Evolutionary conservation across 2,797 vertebrate species (phyloP).

Genomic region (Pseudochromis fuscus): DNA sequence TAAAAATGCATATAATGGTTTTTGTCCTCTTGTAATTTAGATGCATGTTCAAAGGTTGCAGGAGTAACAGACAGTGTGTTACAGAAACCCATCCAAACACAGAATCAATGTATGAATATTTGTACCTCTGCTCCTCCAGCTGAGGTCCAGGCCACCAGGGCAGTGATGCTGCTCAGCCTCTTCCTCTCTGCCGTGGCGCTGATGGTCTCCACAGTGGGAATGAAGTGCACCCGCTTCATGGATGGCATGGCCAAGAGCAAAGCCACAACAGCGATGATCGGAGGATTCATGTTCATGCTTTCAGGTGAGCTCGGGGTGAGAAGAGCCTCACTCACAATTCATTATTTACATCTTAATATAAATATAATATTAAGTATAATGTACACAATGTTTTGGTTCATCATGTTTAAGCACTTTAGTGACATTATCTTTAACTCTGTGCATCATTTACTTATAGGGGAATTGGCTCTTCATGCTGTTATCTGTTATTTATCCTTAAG

Average conservation of each 20-base stretch:
- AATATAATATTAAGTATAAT: too few species aligned
- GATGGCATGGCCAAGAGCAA: constrained; percentile 87
- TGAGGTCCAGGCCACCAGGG: constrained; percentile 88
- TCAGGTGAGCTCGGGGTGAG: constrained; percentile 82
- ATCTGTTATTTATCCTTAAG: background rate
- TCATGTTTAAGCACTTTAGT: background rate
- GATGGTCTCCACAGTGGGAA: constrained; percentile 87
- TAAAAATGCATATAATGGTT: too few species aligned
- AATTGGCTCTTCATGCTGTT: background rate
- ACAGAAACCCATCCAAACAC: too few species aligned
- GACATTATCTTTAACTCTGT: too few species aligned
- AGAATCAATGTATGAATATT: background rate
- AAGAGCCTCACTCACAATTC: background rate
- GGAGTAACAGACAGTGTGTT: background rate
- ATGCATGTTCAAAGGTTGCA: too few species aligned
- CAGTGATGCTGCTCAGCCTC: constrained; percentile 89
- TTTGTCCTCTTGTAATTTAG: too few species aligned
- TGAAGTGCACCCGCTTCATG: constrained; percentile 94
- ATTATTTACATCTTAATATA: too few species aligned
- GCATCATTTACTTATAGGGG: background rate
- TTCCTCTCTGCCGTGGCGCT: constrained; percentile 85
- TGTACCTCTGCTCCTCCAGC: constrained; percentile 69
- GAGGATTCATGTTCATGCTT: constrained; percentile 88
- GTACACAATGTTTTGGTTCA: background rate
- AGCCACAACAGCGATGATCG: constrained; percentile 83